Evolutionary conservation across 2,113 vertebrate species (phyloP), one percentile per base, ranked within the genome.

Genomic region (Oostethus manadensis): DNA sequence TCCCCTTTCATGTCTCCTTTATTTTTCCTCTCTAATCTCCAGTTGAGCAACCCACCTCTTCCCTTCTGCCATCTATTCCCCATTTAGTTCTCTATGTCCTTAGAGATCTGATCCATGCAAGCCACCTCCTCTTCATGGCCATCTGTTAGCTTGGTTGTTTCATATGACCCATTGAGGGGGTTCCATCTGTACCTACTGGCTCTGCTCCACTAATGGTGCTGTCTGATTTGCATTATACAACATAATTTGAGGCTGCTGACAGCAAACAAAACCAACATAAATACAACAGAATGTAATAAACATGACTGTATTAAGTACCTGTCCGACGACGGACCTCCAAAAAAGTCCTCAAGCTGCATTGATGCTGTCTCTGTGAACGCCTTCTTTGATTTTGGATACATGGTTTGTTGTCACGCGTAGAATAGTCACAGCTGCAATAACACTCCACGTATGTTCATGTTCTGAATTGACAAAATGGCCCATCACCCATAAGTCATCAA

Each of bases 131-230:
- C 35, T 38, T 55, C 53, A 55, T 21, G 11, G 10, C 53, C 53
- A 55, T 55, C 53, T 55, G 53, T 55, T 55, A 55, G 53, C 53
- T 35, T 55, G 53, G 53, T 55, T 55, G 53, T 55, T 55, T 40
- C 35, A 13, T 40, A 21, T 55, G 53, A 55, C 53, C 53, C 53
- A 55, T 55, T 29, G 18, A 55, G 35, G 53, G 53, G 53, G 53
- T 55, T 55, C 53, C 53, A 55, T 55, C 53, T 55, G 53, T 14
- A 55, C 53, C 33, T 42, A 55, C 18, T 55, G n/a, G 35, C 53
- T 20, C n/a, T 14, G n/a, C 33, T 55, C 53, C 35, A 40, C 35
- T 55, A 35, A 4, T 55, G 53, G 3, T 14, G 53, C 35, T 15
- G 53, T 40, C 53, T 40, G 35, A 40, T 21, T 55, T 55, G 18